Evolutionary conservation across 2,797 vertebrate species (phyloP).

Genomic region (Sarcoramphus papa): DNA sequence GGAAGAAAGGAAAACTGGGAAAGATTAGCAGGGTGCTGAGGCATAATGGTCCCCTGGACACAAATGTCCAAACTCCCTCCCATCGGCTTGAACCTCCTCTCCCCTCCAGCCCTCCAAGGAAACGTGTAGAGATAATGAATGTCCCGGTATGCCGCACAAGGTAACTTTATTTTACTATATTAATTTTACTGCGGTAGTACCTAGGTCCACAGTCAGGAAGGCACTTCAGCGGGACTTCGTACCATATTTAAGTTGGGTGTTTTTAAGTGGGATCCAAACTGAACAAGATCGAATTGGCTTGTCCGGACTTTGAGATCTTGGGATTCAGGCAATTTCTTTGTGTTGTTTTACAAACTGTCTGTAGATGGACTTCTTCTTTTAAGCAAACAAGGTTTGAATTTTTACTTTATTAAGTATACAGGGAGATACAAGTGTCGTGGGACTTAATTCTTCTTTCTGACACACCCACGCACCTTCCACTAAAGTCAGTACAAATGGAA

Average conservation of each 20-base stretch:
- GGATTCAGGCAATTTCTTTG: background rate
- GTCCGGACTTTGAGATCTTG: background rate
- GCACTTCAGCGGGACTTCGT: background rate
- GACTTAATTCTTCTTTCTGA: slow-evolving; percentile 34
- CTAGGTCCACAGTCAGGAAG: background rate
- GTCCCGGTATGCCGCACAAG: fast-evolving
- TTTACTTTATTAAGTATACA: background rate
- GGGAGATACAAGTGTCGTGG: background rate
- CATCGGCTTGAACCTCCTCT: background rate
- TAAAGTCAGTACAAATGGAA: slow-evolving; percentile 51
- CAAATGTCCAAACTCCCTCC: background rate
- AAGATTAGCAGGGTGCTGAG: slow-evolving; percentile 28
- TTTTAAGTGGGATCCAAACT: background rate
- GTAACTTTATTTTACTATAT: background rate
- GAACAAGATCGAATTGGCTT: background rate
- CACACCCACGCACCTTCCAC: slow-evolving; percentile 51
- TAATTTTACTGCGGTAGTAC: background rate
- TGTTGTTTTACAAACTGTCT: background rate
- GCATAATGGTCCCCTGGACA: background rate
- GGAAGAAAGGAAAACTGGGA: slow-evolving; percentile 44
- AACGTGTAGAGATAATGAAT: background rate
- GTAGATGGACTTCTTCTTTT: background rate
- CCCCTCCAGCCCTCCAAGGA: background rate
- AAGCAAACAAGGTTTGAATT: background rate
- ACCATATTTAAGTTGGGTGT: background rate